These are phyloP conservation scores for Linnaemya vulpina DNA, from an alignment of 2,888 invertebrate species.

Conservation along the genomic window DNA sequence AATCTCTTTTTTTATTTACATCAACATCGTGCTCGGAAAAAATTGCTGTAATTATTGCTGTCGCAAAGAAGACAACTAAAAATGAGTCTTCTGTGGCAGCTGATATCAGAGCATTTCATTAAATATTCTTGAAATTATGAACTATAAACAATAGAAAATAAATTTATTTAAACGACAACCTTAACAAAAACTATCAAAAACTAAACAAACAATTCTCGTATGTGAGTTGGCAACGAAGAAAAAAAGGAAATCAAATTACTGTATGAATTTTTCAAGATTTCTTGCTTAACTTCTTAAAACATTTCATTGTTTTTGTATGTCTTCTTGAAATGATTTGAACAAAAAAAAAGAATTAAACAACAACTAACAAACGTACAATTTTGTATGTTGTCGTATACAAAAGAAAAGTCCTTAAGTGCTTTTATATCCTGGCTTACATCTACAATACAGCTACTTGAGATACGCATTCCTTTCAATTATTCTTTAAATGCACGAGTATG, in stretches of 20 bases:
- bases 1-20: no score
- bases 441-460: slow-evolving; percentile 36
- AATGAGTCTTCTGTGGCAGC: no score
- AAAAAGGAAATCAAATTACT: slow-evolving; percentile 30
- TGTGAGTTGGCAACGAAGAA: not conserved
- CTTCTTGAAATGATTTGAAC: slow-evolving; percentile 41
- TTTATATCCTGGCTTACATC: slow-evolving; percentile 65
- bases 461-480: slow-evolving; percentile 61
- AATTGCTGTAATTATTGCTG: no score
- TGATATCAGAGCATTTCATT: no score
- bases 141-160: not conserved
- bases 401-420: slow-evolving; percentile 67
- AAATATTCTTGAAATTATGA: no score
- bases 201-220: not conserved
- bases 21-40: no score
- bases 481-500: slow-evolving; percentile 1
- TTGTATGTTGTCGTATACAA: slow-evolving; percentile 39
- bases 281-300: slow-evolving; percentile 52
- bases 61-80: no score
- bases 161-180: not conserved
- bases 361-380: slow-evolving; percentile 16
- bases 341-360: slow-evolving; percentile 12
- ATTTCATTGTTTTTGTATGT: slow-evolving; percentile 40
- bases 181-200: not conserved
- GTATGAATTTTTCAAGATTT: slow-evolving; percentile 50